phyloP scores from a whole-genome alignment of 2,113 vertebrate species.

The Piaya cayana region DNA sequence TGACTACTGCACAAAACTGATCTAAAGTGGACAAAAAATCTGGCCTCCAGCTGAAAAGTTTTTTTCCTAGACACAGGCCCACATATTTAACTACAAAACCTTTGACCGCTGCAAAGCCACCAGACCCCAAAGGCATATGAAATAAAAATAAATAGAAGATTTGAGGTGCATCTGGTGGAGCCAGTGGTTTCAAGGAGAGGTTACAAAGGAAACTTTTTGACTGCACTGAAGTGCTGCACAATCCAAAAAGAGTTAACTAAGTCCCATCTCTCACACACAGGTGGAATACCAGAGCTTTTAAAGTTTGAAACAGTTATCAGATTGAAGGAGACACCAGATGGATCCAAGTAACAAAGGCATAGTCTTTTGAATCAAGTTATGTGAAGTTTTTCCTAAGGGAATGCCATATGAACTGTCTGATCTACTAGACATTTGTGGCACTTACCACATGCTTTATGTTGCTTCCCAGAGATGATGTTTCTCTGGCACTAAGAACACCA shows the following conservation, averaged over 20 bases:
- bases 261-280: background rate
- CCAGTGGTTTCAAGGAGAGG: background rate
- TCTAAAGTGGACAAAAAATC: background rate
- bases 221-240: background rate
- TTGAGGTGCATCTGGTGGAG: background rate
- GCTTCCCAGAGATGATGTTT: background rate
- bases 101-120: background rate
- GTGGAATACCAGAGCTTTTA: background rate
- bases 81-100: background rate
- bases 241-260: background rate
- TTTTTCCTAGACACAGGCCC: background rate
- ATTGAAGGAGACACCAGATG: background rate
- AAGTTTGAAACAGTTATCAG: background rate
- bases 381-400: slow-evolving; percentile 12
- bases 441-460: background rate
- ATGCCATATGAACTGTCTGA: background rate
- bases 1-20: background rate
- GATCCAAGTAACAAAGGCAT: background rate
- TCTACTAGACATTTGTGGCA: background rate
- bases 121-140: background rate
- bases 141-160: background rate
- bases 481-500: background rate
- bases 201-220: background rate
- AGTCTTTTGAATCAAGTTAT: slow-evolving; percentile 2
- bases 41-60: background rate